Percentiles rank a stretch among this genome's conserved stretches.
phyloP scores from a whole-genome alignment of 2,888 invertebrate species.

The Auanema freiburgensis region DNA sequence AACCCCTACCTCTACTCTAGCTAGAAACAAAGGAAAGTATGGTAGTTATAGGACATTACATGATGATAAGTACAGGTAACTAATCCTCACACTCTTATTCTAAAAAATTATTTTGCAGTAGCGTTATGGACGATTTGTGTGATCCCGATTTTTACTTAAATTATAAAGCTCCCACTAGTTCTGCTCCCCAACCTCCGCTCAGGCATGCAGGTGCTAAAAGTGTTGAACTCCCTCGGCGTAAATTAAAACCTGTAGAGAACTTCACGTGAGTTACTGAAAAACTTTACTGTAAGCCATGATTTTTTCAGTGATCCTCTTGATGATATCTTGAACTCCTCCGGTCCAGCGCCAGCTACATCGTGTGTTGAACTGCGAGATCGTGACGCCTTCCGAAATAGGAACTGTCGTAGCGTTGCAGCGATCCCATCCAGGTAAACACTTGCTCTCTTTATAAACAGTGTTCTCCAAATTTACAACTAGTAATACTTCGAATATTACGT shows the following conservation, averaged over 20 bases:
- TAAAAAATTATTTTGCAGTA: conserved; percentile 23
- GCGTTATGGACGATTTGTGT: conserved; percentile 63
- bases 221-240: conserved; percentile 51
- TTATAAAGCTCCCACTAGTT: conserved; percentile 31
- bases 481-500: background rate
- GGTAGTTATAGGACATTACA: conserved; percentile 46
- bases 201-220: conserved; percentile 43
- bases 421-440: conserved; percentile 18
- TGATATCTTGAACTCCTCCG: conserved; percentile 45
- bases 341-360: conserved; percentile 22
- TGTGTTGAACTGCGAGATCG: conserved; percentile 20
- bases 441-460: conserved; percentile 2
- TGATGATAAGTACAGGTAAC: conserved; percentile 31
- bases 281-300: conserved; percentile 15
- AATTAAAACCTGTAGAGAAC: conserved; percentile 36
- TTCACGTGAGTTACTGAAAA: conserved; percentile 22
- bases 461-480: too few relatives aligned
- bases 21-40: conserved; percentile 30
- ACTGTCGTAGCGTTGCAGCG: conserved; percentile 40
- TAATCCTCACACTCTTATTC: background rate
- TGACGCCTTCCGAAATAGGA: conserved; percentile 34
- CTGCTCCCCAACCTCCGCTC: conserved; percentile 28
- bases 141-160: conserved; percentile 63
- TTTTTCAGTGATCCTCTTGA: conserved; percentile 49
- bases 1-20: conserved; percentile 38